Conservation (phyloP, 1,140 invertebrate genomes). For the Micrasema longulum region DNA sequence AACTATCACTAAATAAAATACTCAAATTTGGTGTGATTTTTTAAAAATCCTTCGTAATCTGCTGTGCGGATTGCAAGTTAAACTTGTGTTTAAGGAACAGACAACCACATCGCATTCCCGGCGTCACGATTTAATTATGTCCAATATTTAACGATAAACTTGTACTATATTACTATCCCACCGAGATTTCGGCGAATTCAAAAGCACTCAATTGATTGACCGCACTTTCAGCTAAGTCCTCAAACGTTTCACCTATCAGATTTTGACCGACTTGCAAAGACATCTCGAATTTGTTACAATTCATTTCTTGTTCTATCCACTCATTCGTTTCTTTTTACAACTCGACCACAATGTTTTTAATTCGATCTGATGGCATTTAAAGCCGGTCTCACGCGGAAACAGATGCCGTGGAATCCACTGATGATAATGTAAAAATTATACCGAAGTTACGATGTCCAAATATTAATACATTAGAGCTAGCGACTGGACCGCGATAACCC, state of each 20-base stretch:
- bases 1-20: too few species aligned
- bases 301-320: not conserved
- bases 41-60: too few species aligned
- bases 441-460: slow-evolving; percentile 39
- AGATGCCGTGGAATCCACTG: slow-evolving; percentile 37
- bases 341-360: not conserved
- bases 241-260: not conserved
- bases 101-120: too few species aligned
- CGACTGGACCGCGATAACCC: slow-evolving; percentile 25
- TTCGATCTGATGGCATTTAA: slow-evolving; percentile 21
- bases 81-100: too few species aligned
- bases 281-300: not conserved
- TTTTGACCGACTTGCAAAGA: not conserved
- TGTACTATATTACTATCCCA: too few species aligned
- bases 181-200: not conserved
- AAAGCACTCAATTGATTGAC: slow-evolving; percentile 9
- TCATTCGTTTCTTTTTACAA: slow-evolving; percentile 17
- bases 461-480: slow-evolving; percentile 31
- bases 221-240: not conserved
- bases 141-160: too few species aligned
- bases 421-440: slow-evolving; percentile 41
- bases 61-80: too few species aligned
- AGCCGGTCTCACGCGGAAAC: slow-evolving; percentile 36
- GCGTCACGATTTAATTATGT: too few species aligned
- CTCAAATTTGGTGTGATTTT: too few species aligned